Evolutionary conservation across 2,888 invertebrate genomes (phyloP), one percentile per base, ranked within the genome.

Genomic region (Myathropa florea): DNA sequence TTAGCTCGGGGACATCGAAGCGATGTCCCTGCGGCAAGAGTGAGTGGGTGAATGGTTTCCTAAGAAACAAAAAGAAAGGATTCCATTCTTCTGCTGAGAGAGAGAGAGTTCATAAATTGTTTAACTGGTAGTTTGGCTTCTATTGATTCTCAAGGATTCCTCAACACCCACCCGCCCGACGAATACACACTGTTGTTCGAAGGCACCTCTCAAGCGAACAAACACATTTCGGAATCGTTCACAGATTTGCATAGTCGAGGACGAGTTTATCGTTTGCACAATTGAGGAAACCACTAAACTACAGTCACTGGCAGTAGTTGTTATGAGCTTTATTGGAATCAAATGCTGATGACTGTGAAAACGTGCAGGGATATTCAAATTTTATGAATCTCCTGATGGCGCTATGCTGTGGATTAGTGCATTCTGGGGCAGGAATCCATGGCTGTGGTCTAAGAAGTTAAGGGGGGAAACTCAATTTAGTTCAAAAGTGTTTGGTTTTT

Each of bases 71-170:
- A 21, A 18, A 36, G 21, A 26, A 78, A 64, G 57, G 64, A 39
- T 70, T 68, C 33, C 30, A 36, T 70, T 63, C 67, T 28, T 9
- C 10, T 30, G 21, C 28, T 9, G 67, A 26, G 36, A 3, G 12
- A 59, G 4, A n/a, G 33, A 10, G 67, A 46, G 46, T 46, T 36
- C 36, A 70, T 75, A 59, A 33, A 63, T 57, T 64, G 46, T 78
- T 72, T 61, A 83, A 67, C 33, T 83, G 59, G 4, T 63, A 73
- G 79, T 75, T 73, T 79, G 73, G 68, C 79, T 83, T 83, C 79
- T 33, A 72, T 36, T 33, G 53, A 60, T 33, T 53, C 30, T 18
- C 26, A 60, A 26, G 60, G 60, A 60, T 24, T 70, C 70, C 64
- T 7, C 36, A 12, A 12, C 39, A 2, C 1, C 39, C 39, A 0